These are phyloP conservation scores for Nasonia giraulti DNA, from an alignment of 1,140 invertebrate species.

Conservation along the genomic window DNA sequence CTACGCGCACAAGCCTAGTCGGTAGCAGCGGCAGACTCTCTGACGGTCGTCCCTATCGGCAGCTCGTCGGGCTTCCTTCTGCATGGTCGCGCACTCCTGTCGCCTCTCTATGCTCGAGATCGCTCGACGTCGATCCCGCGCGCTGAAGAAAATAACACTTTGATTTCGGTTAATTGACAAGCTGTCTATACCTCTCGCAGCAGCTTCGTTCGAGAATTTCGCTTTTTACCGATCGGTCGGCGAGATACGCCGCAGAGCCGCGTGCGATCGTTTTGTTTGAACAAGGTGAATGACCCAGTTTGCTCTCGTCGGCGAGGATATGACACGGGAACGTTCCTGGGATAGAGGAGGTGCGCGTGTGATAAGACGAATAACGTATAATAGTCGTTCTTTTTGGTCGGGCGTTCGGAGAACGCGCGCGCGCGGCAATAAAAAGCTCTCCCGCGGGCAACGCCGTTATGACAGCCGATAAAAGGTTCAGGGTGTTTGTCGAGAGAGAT, in stretches of 20 bases:
- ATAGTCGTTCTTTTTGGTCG: not conserved
- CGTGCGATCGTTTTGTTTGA: not conserved
- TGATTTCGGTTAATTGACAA: constrained; percentile 40
- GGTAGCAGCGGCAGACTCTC: not conserved
- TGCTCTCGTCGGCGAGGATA: not conserved
- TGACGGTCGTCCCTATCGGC: not conserved
- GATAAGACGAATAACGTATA: not conserved
- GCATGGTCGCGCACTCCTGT: not conserved
- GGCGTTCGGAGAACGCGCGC: no score
- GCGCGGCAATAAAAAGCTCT: not conserved
- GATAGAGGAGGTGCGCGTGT: not conserved
- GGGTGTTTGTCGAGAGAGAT: not conserved
- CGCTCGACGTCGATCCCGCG: not conserved
- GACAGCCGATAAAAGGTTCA: constrained; percentile 20
- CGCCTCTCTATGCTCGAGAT: not conserved
- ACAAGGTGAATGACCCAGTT: constrained; percentile 42
- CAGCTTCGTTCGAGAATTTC: not conserved
- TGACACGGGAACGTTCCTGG: not conserved
- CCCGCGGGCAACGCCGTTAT: not conserved
- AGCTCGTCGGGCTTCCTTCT: not conserved
- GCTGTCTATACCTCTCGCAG: not conserved
- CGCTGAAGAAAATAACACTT: not conserved
- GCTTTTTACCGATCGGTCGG: not conserved
- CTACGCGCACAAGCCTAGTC: no score
- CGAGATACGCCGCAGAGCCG: not conserved